Conservation (phyloP, 1,140 invertebrate species). For the Aphaenogaster ashmeadi region DNA sequence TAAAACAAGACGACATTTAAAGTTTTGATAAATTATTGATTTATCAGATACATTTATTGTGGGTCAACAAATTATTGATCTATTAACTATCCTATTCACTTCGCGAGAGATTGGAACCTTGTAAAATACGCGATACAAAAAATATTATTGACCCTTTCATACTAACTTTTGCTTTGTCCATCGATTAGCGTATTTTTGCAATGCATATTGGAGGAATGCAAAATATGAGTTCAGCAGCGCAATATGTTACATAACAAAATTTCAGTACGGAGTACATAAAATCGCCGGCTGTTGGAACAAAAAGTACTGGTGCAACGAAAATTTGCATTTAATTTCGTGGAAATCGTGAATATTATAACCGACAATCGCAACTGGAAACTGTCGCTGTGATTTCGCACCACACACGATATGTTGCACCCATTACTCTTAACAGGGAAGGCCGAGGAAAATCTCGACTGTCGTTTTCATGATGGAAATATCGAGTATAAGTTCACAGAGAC, state of each 20-base stretch:
- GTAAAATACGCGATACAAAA: not conserved
- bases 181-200: constrained; percentile 39
- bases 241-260: constrained; percentile 13
- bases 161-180: constrained; percentile 35
- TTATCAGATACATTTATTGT: too few relatives aligned
- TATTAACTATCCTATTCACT: not conserved
- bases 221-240: not conserved
- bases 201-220: constrained; percentile 34
- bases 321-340: constrained; percentile 34
- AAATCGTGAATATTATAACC: constrained; percentile 25
- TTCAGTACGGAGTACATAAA: constrained; percentile 7
- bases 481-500: not conserved
- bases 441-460: not conserved
- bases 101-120: not conserved
- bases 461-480: constrained; percentile 27
- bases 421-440: constrained; percentile 27
- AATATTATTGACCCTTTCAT: constrained; percentile 18
- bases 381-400: constrained; percentile 11
- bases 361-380: constrained; percentile 26
- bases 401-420: constrained; percentile 30
- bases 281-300: not conserved
- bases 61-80: not conserved
- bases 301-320: constrained; percentile 7
- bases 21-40: not conserved
- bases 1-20: not conserved